Conservation (phyloP, 2,888 invertebrate genomes). For the Allolobophora icterica region DNA sequence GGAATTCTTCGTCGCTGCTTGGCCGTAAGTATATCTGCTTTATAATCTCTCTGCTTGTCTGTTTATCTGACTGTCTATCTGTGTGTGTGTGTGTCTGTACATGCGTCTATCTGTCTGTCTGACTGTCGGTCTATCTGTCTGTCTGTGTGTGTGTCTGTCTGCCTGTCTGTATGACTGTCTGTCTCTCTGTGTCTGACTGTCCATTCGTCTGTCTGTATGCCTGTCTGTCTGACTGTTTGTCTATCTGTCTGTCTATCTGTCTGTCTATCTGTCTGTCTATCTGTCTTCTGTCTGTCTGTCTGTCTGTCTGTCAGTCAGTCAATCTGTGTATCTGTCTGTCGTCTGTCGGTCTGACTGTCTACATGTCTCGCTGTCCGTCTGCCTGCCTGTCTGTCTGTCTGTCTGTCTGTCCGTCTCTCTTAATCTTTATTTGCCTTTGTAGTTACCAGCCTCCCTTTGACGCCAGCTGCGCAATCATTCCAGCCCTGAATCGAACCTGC, state of each 20-base stretch:
- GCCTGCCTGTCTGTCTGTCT: no score
- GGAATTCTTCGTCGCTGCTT: conserved; percentile 33
- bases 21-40: conserved; percentile 32
- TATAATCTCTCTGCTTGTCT: background rate
- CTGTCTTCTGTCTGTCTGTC: background rate
- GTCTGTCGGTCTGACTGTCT: no score
- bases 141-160: no score
- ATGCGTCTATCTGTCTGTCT: background rate
- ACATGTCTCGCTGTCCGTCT: no score
- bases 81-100: background rate
- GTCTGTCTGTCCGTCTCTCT: no score
- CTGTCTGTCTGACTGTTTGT: no score
- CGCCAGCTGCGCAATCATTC: conserved; percentile 17
- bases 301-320: no score
- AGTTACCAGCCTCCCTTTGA: conserved; percentile 6
- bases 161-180: no score
- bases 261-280: background rate
- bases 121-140: no score
- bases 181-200: no score
- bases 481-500: conserved; percentile 29
- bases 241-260: background rate
- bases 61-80: background rate
- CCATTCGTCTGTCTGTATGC: no score
- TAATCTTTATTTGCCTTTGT: background rate
- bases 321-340: no score